A percentile compares a stretch with the other conserved stretches of the same genome.
Conservation (phyloP, 2,113 vertebrate species). For the Rana temporaria region DNA sequence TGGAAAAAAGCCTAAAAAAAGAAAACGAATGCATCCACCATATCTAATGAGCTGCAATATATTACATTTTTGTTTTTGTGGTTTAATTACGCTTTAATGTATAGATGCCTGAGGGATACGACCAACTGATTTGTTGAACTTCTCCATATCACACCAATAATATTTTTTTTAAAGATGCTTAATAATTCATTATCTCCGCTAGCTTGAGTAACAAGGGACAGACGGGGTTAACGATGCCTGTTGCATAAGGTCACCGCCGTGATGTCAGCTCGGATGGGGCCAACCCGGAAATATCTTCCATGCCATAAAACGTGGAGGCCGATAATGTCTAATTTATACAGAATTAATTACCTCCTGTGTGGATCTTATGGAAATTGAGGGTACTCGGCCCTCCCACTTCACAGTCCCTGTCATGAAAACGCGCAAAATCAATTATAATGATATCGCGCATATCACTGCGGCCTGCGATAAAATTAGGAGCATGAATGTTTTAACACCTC, state of each 20-base stretch:
- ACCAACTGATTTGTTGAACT: not conserved
- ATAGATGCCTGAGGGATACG: not conserved
- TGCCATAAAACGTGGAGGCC: not conserved
- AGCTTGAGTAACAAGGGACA: not conserved
- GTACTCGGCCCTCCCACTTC: not conserved
- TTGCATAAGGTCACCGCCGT: not conserved
- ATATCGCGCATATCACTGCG: not conserved
- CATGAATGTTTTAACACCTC: slow-evolving; percentile 37
- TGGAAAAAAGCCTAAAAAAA: too few relatives aligned
- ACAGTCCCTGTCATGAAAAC: not conserved
- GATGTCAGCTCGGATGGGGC: not conserved
- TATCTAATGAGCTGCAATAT: too few relatives aligned
- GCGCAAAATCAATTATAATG: slow-evolving; percentile 29
- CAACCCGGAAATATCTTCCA: not conserved
- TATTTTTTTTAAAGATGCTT: not conserved
- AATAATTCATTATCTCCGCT: not conserved
- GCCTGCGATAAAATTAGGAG: slow-evolving; percentile 4
- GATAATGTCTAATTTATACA: slow-evolving; percentile 24
- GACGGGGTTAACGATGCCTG: not conserved
- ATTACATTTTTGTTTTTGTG: too few relatives aligned
- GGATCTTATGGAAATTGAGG: not conserved
- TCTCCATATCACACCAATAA: not conserved
- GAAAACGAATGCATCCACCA: too few relatives aligned
- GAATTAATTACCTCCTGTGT: slow-evolving; percentile 16
- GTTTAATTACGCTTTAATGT: not conserved